Percentiles rank a stretch among this genome's conserved stretches.
Evolutionary conservation across 2,888 invertebrate species (phyloP).

Genomic region (Agrochola lota): DNA sequence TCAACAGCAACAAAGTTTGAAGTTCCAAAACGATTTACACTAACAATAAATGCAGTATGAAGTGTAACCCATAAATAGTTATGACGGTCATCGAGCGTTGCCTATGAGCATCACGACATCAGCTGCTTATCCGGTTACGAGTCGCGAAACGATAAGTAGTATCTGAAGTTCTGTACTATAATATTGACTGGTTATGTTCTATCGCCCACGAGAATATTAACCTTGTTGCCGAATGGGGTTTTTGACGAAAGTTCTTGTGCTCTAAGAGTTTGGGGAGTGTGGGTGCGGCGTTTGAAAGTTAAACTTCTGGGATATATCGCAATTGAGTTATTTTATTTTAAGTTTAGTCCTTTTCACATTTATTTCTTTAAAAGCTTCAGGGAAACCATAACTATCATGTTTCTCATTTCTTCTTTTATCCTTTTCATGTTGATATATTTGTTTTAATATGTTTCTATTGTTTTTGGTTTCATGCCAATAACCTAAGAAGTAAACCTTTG

Average conservation of each 20-base stretch:
- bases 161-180: constrained; percentile 41
- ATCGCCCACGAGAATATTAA: constrained; percentile 28
- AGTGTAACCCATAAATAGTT: constrained; percentile 61
- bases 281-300: background rate
- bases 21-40: constrained; percentile 22
- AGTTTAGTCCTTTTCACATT: background rate
- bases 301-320: background rate
- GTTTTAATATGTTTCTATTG: background rate
- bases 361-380: background rate
- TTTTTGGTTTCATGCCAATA: background rate
- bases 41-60: constrained; percentile 22
- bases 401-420: background rate
- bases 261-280: background rate
- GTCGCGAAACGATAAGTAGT: constrained; percentile 47
- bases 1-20: constrained; percentile 1
- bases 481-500: background rate
- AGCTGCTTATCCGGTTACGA: constrained; percentile 54
- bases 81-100: constrained; percentile 56
- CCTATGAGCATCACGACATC: constrained; percentile 43
- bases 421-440: background rate
- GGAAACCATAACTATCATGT: background rate
- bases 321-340: background rate
- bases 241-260: constrained; percentile 10
- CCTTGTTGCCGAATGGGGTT: constrained; percentile 12
- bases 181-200: constrained; percentile 31